Evolutionary conservation across 1,140 invertebrate species (phyloP), one percentile per base, ranked within the genome.

Genomic region (Nasonia vitripennis): DNA sequence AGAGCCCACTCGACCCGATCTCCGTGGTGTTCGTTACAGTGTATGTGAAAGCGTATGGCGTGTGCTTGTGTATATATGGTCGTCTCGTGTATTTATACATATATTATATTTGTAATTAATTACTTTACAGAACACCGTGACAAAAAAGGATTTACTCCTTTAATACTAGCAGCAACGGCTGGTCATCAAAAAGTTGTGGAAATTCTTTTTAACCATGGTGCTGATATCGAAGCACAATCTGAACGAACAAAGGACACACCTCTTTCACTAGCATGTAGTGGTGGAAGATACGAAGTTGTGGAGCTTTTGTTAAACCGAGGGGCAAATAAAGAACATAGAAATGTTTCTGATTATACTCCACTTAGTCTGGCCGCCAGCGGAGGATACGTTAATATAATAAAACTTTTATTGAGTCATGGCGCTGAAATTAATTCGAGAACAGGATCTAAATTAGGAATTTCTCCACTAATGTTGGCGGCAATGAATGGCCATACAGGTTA

Each of bases 371-470:
- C 99, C 73, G 99, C 99, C 34, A 99, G 98, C 45, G 99, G 98
- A 45, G 99, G 99, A 45, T 99, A 99, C 94, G 98, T 99, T 71
- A 99, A 99, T 92, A 99, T 99, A 89, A 99, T 99, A 87, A 98
- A 99, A 90, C 94, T 99, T 71, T 93, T 99, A 67, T 94, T 99
- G 20, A 96, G 97, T 90, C 95, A 96, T 93, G 98, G 97, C 48
- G 99, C 99, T 71, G 99, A 99, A 94, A 99, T 99, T 86, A 99
- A 99, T 94, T 99, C 99, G 7, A 96, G 98, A 87, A 99, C 98
- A 73, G 98, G 98, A 48, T 98, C 97, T 77, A 99, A 99, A 93
- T 94, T 99, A 67, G 99, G 99, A 75, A 99, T 99, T 89, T 99
- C 99, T 0, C 99, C 99, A 4, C 94, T 99, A 31, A 99, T 99